phyloP scores from a whole-genome alignment of 2,113 vertebrate genomes.

The Xenopus borealis region DNA sequence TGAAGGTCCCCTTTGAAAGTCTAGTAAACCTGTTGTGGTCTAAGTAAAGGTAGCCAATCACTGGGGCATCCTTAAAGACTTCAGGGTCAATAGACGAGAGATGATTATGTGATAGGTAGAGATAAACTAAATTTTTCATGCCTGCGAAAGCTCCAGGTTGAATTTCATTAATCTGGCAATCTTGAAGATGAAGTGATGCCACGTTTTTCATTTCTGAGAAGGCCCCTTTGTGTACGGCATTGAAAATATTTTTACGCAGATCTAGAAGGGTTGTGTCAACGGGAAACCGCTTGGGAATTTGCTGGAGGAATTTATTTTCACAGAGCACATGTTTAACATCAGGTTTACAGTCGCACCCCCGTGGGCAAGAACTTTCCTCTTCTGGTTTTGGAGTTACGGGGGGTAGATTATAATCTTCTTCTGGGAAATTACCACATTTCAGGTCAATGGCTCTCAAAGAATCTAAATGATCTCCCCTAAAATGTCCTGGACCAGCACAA shows the following conservation, averaged over 20 bases:
- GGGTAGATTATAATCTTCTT: slow-evolving; percentile 54
- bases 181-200: slow-evolving; percentile 86
- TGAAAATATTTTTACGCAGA: slow-evolving; percentile 75
- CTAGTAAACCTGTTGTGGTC: slow-evolving; percentile 76
- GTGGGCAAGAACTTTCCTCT: slow-evolving; percentile 66
- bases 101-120: slow-evolving; percentile 86
- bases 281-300: slow-evolving; percentile 80
- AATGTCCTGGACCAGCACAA: slow-evolving; percentile 68
- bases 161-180: slow-evolving; percentile 69
- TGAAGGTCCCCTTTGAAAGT: slow-evolving; percentile 71
- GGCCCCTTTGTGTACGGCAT: slow-evolving; percentile 65
- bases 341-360: slow-evolving; percentile 67
- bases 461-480: slow-evolving; percentile 74
- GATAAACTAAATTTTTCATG: slow-evolving; percentile 80
- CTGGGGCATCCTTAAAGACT: slow-evolving; percentile 72
- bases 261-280: slow-evolving; percentile 74
- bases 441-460: slow-evolving; percentile 70
- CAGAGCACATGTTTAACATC: slow-evolving; percentile 76
- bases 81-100: slow-evolving; percentile 68
- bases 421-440: slow-evolving; percentile 69
- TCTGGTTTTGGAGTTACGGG: slow-evolving; percentile 26
- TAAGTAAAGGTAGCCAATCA: slow-evolving; percentile 83
- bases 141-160: slow-evolving; percentile 71
- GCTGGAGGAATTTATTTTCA: slow-evolving; percentile 67
- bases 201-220: slow-evolving; percentile 72